phyloP scores from a whole-genome alignment of 1,140 invertebrate genomes.

The Hyles vespertilio region DNA sequence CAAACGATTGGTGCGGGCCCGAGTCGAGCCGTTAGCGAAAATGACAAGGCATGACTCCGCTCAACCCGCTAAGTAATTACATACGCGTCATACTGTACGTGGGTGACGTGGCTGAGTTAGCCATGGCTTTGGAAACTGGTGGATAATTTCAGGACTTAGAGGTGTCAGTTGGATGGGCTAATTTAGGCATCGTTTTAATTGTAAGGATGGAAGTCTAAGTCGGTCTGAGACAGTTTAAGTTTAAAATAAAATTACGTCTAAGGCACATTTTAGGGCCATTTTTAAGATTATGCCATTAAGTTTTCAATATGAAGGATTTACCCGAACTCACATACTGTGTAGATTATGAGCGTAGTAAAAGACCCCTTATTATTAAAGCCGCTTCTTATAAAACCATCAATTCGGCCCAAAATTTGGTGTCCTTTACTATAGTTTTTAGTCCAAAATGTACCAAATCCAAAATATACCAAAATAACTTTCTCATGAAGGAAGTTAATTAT shows the following conservation, averaged over 20 bases:
- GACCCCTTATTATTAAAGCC: no score
- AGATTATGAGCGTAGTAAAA: no score
- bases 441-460: no score
- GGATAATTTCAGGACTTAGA: background rate
- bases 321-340: no score
- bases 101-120: constrained; percentile 34
- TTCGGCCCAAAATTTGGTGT: no score
- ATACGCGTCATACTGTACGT: constrained; percentile 48
- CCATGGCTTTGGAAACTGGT: constrained; percentile 12
- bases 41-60: constrained; percentile 65
- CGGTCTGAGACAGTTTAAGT: background rate
- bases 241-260: background rate
- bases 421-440: no score
- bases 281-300: no score
- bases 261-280: no score
- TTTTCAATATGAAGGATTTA: no score
- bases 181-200: background rate
- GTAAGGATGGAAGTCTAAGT: background rate
- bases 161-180: background rate
- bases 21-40: constrained; percentile 37
- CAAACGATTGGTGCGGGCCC: constrained; percentile 16
- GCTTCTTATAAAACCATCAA: no score
- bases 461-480: no score
- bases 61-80: constrained; percentile 62
- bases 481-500: no score